phyloP scores from a whole-genome alignment of 2,113 vertebrate species.

The Dasyprocta punctata region DNA sequence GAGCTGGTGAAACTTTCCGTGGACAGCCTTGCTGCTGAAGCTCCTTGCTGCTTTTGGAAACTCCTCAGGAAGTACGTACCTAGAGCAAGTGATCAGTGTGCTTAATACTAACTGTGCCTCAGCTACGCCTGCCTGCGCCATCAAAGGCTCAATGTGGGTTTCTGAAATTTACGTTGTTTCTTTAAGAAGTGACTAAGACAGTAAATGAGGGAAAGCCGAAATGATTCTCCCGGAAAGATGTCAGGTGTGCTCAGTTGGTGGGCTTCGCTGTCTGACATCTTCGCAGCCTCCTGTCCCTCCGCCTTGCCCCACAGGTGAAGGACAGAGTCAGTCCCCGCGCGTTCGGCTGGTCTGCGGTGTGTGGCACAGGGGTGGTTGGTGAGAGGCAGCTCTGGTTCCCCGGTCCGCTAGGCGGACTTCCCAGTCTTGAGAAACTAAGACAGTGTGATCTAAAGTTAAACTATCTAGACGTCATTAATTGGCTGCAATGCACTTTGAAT shows the following conservation, averaged over 20 bases:
- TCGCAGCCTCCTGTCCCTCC: not conserved
- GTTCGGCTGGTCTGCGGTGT: not conserved
- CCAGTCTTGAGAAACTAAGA: not conserved
- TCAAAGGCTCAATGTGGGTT: not conserved
- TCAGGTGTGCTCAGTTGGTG: not conserved
- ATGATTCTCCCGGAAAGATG: not conserved
- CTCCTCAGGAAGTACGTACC: rapidly evolving
- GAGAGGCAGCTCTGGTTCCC: not conserved
- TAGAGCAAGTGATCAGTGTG: no score
- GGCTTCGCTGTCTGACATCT: not conserved
- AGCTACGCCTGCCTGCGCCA: not conserved
- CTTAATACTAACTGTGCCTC: not conserved
- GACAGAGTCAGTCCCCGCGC: no score
- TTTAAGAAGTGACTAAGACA: not conserved
- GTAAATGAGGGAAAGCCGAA: not conserved
- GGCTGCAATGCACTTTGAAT: not conserved
- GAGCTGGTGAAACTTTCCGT: not conserved
- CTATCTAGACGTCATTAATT: not conserved
- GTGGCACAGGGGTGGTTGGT: no score
- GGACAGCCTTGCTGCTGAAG: no score
- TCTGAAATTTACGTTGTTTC: not conserved
- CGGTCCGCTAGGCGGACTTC: no score
- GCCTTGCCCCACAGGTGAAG: not conserved
- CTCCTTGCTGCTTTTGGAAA: not conserved
- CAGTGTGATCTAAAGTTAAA: not conserved